These are phyloP conservation scores for Calidris pygmaea DNA, from an alignment of 2,113 vertebrate species.

Conservation along the genomic window DNA sequence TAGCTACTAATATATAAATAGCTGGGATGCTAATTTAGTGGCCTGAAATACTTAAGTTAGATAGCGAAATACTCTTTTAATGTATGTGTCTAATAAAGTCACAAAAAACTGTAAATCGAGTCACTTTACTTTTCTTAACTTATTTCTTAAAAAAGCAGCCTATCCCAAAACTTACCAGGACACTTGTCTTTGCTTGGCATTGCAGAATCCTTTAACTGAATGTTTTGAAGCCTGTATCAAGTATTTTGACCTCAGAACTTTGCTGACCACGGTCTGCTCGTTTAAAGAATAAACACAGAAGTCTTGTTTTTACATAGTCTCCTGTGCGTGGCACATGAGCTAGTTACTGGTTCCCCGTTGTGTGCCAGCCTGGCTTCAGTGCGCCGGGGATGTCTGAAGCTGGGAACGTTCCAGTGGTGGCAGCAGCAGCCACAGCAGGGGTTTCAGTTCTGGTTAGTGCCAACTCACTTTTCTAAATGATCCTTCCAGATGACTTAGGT, in stretches of 20 bases:
- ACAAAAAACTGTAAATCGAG: not conserved
- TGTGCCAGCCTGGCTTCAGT: not conserved
- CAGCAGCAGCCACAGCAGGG: not conserved
- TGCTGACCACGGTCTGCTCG: not conserved
- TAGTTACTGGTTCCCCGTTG: not conserved
- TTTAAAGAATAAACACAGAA: not conserved
- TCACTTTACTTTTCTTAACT: not conserved
- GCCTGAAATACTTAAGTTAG: not conserved
- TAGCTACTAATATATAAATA: not conserved
- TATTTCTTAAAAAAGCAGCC: not conserved
- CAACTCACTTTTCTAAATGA: not conserved
- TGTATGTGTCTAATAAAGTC: not conserved
- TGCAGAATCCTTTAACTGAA: not conserved
- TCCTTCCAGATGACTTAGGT: not conserved
- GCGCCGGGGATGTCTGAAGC: not conserved
- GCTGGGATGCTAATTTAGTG: not conserved
- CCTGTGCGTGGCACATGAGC: fast-evolving
- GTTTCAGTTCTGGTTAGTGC: not conserved
- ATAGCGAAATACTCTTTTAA: not conserved
- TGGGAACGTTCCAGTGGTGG: not conserved
- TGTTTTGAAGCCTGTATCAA: not conserved
- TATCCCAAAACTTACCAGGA: not conserved
- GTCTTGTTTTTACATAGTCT: not conserved
- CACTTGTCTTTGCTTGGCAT: not conserved
- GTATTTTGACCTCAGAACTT: not conserved